phyloP scores from a whole-genome alignment of 2,113 vertebrate species.

The Corythornis cristatus region DNA sequence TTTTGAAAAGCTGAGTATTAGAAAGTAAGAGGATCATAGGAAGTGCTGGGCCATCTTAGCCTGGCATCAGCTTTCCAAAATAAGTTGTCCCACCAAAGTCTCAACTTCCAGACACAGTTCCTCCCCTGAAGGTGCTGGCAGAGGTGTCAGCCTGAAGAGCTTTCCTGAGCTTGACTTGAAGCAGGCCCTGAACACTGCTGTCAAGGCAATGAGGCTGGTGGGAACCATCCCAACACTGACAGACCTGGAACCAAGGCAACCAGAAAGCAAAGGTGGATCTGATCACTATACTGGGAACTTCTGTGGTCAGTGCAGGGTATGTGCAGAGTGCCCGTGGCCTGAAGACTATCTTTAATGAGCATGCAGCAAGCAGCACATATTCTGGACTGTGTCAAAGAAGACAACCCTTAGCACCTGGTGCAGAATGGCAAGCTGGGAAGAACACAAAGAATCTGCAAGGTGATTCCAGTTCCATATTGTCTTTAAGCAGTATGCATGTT shows the following conservation, averaged over 20 bases:
- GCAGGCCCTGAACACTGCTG: background rate
- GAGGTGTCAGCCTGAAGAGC: background rate
- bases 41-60: background rate
- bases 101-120: background rate
- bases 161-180: background rate
- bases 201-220: background rate
- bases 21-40: background rate
- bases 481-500: background rate
- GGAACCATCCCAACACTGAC: rapidly evolving
- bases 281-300: background rate
- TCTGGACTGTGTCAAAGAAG: background rate
- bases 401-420: background rate
- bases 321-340: background rate
- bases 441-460: background rate
- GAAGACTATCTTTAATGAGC: background rate
- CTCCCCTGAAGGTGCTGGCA: background rate
- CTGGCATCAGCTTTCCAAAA: background rate
- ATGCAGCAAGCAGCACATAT: background rate
- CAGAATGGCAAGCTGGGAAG: background rate
- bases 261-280: background rate
- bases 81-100: background rate
- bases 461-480: background rate
- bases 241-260: background rate
- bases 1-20: background rate
- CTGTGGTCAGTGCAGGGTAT: background rate